A percentile compares a stretch with the other conserved stretches of the same genome.
These are phyloP conservation scores for Chrysoperla carnea DNA, from an alignment of 1,140 invertebrate species.

Conservation along the genomic window DNA sequence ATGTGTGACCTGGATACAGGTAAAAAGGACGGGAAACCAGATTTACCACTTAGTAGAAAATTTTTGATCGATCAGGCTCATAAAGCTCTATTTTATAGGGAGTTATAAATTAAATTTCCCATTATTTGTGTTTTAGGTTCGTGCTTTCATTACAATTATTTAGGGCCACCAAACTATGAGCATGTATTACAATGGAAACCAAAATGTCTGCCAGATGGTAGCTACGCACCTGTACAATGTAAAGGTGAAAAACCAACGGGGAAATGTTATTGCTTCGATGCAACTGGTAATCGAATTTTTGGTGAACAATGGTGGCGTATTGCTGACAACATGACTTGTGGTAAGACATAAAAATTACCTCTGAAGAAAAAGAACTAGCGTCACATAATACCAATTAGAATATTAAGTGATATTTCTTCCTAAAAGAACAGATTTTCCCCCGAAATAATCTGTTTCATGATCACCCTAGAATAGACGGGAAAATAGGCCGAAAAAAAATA, in stretches of 20 bases:
- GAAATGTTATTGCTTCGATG: constrained; percentile 34
- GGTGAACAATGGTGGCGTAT: constrained; percentile 30
- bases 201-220: constrained; percentile 28
- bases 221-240: constrained; percentile 33
- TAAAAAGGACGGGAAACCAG: too few relatives aligned
- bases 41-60: too few relatives aligned
- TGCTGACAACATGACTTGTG: constrained; percentile 30
- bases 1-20: not conserved
- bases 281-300: constrained; percentile 30
- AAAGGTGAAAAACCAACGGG: constrained; percentile 32
- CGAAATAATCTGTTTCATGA: too few relatives aligned
- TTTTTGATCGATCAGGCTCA: too few relatives aligned
- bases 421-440: too few relatives aligned
- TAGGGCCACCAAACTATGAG: constrained; percentile 3
- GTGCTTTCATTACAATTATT: constrained; percentile 10
- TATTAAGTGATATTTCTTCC: not conserved
- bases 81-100: too few relatives aligned
- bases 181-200: constrained; percentile 21
- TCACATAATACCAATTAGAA: not conserved
- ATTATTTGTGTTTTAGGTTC: constrained; percentile 8
- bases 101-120: too few relatives aligned
- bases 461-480: too few relatives aligned
- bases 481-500: too few relatives aligned
- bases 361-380: not conserved
- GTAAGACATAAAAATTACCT: constrained; percentile 14